These are phyloP conservation scores for Parapristionchus giblindavisi DNA, from an alignment of 2,888 invertebrate species.

Conservation along the genomic window DNA sequence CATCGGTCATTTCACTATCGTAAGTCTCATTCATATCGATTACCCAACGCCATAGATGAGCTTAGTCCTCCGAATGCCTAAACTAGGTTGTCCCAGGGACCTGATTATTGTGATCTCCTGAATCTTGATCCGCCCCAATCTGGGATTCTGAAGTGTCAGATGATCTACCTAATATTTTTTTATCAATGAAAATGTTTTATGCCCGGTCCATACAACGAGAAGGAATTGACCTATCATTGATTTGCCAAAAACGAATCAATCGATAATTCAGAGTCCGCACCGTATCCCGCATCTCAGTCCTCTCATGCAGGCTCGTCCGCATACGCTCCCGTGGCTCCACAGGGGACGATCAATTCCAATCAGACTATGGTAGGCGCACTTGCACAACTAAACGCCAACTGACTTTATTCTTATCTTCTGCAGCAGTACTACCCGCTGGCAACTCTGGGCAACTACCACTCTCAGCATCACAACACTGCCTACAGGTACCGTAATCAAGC, in stretches of 20 bases:
- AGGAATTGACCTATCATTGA: too few species aligned
- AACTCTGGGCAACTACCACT: constrained; percentile 7
- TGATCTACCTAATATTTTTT: too few species aligned
- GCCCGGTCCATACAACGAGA: too few species aligned
- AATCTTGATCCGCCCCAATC: too few species aligned
- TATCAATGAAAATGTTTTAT: too few species aligned
- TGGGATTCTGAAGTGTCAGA: too few species aligned
- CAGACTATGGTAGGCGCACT: neutral
- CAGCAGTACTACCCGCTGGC: constrained; percentile 34
- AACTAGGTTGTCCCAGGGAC: too few species aligned
- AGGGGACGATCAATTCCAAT: neutral
- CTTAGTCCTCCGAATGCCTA: too few species aligned
- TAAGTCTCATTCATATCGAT: neutral
- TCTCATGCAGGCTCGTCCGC: neutral
- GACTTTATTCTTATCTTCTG: neutral
- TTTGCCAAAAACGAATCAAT: constrained; percentile 7
- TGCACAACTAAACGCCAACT: neutral
- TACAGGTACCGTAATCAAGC: constrained; percentile 7
- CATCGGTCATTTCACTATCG: constrained; percentile 25
- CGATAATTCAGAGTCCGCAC: constrained; percentile 30
- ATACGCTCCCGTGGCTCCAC: neutral
- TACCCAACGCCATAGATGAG: too few species aligned
- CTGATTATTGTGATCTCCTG: too few species aligned
- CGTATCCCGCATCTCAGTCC: neutral
- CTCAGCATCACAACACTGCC: constrained; percentile 12